Conservation (phyloP, 1,140 invertebrate genomes). For the Drosophila baimaii region DNA sequence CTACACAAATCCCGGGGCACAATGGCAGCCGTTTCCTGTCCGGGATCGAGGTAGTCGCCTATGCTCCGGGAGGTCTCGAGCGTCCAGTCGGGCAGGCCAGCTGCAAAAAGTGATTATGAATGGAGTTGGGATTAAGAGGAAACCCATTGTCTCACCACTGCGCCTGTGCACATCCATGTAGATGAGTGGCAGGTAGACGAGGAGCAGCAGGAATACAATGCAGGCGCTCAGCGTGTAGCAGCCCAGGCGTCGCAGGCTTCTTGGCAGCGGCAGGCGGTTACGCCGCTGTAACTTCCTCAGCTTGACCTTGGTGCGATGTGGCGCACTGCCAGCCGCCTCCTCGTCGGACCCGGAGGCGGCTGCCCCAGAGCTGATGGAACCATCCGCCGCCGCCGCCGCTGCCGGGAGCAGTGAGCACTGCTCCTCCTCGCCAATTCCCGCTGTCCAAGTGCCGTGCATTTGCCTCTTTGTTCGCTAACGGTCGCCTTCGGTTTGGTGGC, state of each 20-base stretch:
- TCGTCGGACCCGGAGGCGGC: conserved; percentile 40
- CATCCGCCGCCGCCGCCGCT: conserved; percentile 2
- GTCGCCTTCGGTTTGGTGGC: neutral
- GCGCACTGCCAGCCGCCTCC: conserved; percentile 5
- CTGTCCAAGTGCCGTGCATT: conserved; percentile 18
- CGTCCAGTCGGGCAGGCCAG: conserved; percentile 87
- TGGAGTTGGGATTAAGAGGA: neutral
- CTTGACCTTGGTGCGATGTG: conserved; percentile 29
- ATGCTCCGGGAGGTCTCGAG: conserved; percentile 89
- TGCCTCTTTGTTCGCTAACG: neutral
- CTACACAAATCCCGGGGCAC: conserved; percentile 87
- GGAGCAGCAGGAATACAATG: conserved; percentile 33
- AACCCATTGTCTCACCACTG: conserved; percentile 36
- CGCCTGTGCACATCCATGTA: conserved; percentile 59
- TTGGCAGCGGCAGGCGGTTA: conserved; percentile 37
- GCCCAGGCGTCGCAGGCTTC: conserved; percentile 41
- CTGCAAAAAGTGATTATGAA: conserved; percentile 34
- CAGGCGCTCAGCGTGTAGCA: conserved; percentile 30
- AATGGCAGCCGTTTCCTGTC: conserved; percentile 88
- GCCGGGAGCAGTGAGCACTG: conserved; percentile 38
- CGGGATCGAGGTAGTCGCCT: conserved; percentile 88
- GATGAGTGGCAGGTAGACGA: conserved; percentile 59
- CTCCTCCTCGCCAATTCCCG: conserved; percentile 50
- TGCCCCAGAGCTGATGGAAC: conserved; percentile 11
- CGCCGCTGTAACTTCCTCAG: conserved; percentile 35